phyloP scores from a whole-genome alignment of 2,797 vertebrate species.

The Alectoris magna region DNA sequence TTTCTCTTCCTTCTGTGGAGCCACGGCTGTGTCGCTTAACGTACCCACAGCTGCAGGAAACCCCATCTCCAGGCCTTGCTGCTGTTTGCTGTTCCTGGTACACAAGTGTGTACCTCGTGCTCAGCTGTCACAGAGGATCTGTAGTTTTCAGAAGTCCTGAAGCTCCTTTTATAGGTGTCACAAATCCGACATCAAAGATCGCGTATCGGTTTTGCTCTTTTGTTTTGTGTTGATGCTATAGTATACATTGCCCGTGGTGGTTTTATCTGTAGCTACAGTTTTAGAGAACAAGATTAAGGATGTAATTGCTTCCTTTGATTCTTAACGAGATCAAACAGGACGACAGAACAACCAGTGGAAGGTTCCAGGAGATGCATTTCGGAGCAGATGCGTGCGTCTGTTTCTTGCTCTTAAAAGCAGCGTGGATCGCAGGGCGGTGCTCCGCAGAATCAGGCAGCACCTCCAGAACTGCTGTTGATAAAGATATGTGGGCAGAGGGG shows the following conservation, averaged over 20 bases:
- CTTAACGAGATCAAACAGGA: slow-evolving; percentile 35
- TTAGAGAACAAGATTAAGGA: slow-evolving; percentile 34
- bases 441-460: accelerated
- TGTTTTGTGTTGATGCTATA: not conserved
- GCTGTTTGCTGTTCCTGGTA: not conserved
- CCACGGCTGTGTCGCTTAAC: not conserved
- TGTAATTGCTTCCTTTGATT: slow-evolving; percentile 58
- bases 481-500: accelerated
- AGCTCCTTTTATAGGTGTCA: slow-evolving; percentile 7
- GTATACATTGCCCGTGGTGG: not conserved
- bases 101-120: not conserved
- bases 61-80: not conserved
- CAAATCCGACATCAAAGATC: slow-evolving; percentile 12
- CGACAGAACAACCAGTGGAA: not conserved
- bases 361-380: not conserved
- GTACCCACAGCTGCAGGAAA: slow-evolving; percentile 25
- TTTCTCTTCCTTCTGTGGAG: not conserved
- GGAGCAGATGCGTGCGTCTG: accelerated
- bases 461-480: accelerated
- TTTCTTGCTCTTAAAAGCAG: accelerated
- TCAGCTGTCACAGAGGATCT: not conserved
- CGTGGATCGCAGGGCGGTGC: accelerated
- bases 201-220: not conserved
- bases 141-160: slow-evolving; percentile 9
- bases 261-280: slow-evolving; percentile 51